Conservation (phyloP, 2,797 vertebrate species). For the Tolypeutes matacus region DNA sequence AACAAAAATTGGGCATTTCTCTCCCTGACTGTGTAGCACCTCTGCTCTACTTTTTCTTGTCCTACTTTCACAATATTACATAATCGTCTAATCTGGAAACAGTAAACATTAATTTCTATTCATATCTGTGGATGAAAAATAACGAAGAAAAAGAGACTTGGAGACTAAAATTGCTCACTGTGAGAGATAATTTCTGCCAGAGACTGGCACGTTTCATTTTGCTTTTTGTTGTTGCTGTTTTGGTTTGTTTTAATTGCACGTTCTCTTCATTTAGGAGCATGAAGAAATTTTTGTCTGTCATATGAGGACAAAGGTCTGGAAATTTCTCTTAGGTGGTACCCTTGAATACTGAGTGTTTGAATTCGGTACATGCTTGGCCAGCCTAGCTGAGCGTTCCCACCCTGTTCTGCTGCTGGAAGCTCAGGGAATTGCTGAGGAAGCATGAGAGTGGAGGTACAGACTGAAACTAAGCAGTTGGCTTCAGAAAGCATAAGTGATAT, state of each 20-base stretch:
- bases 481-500: not conserved
- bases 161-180: not conserved
- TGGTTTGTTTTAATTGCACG: not conserved
- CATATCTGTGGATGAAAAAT: not conserved
- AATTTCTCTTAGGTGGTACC: not conserved
- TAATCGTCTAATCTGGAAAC: not conserved
- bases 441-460: not conserved
- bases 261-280: not conserved
- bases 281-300: not conserved
- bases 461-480: rapidly evolving
- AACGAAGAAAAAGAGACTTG: not conserved
- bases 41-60: not conserved
- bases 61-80: not conserved
- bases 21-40: rapidly evolving
- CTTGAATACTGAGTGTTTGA: rapidly evolving
- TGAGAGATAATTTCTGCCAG: not conserved
- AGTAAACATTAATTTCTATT: not conserved
- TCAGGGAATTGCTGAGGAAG: not conserved
- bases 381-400: rapidly evolving
- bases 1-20: rapidly evolving
- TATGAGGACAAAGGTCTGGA: rapidly evolving
- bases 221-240: not conserved
- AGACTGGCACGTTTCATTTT: not conserved
- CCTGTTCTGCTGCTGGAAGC: not conserved
- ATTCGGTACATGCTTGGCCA: rapidly evolving